Evolutionary conservation across 2,797 vertebrate genomes (phyloP), one percentile per base, ranked within the genome.

Genomic region (Poeciliopsis paucimaculata): DNA sequence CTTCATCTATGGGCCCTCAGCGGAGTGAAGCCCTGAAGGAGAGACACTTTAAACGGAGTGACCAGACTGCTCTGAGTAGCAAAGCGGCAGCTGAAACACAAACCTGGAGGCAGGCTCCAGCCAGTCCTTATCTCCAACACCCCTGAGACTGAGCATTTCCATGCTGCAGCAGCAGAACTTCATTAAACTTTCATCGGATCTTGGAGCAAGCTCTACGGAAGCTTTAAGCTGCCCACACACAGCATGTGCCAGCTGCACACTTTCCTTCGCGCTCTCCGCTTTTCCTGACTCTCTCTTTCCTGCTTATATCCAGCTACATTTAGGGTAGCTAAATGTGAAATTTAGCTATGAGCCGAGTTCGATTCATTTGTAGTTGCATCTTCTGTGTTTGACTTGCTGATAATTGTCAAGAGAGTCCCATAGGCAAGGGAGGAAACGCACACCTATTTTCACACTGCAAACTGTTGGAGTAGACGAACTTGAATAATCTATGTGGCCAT

Each of bases 171-270:
- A 78, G 84, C 78, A 55, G 74, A 87, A 77, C 89, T 81, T 87
- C 88, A 91, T 92, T 92, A 93, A 92, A 90, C 72, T 92, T 93
- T 90, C 87, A 93, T 86, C 55, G 87, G 81, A 83, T 87, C 81
- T 86, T 34, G 72, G 79, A 90, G 84, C 49, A 73, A 82, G 85
- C 82, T 79, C 82, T 83, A 86, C 70, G 16, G 86, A 73, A 74
- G 86, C 83, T 74, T 84, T 72, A 31, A 86, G 83, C 86, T 83
- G 82, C 82, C 76, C 31, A 79, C 74, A 80, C 84, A 57, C 28
- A 1, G 80, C 77, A 78, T 28, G 20, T 28, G 49, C 53, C 74
- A 47, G 28, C 57, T 34, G 16, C 34, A 34, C 71, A 53, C 62
- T 76, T 83, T 80, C 57, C 36, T 47, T 62, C 70, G 57, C 34